Base-by-base conservation (phyloP, 2,113 vertebrate genomes). In the Channa maculata region DNA sequence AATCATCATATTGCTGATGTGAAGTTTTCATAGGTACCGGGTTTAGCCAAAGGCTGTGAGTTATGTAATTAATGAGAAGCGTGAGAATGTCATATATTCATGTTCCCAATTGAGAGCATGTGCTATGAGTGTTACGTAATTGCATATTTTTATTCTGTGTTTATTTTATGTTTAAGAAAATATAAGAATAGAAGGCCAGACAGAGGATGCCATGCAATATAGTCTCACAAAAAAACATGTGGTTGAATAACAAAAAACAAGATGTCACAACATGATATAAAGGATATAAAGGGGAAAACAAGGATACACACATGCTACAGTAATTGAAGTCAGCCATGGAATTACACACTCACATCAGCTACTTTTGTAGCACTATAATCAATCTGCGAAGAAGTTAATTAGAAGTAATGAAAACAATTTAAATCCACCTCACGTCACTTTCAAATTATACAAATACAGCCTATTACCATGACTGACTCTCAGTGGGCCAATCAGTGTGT, bases 1-100 rank as follows among this genome's bases (percentile, higher is more conserved):
- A 86, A 55, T 78, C 66, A 84, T 53, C 50, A 65, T 15, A 36
- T 43, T 66, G 49, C 37, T 67, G 43, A 37, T 49, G 76, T 75
- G 59, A 34, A 62, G 39, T 75, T 68, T 54, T 75, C 78, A 65
- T 80, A 69, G 15, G 36, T 67, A 37, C 49, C 2, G 33, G 39
- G 61, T 34, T 78, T 37, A 37, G 66, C 63, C 60, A 39, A 33
- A 55, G 77, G 45, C 34, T 53, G 38, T 73, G 52, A 55, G 70
- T 71, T 61, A 48, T 64, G 57, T 45, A 39, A 71, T 77, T 37
- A 66, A 66, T 69, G 44, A 75, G 38, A 39, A 55, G 66, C 37
- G 45, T 72, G 66, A 60, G 43, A 80, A 76, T 65, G 60, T 67
- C 54, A 71, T 53, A 45, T 13, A 43, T 38, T 75, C 8, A 43